A percentile compares a stretch with the other conserved stretches of the same genome.
These are phyloP conservation scores for Rhinoptilus africanus DNA, from an alignment of 2,113 vertebrate species.

Conservation along the genomic window DNA sequence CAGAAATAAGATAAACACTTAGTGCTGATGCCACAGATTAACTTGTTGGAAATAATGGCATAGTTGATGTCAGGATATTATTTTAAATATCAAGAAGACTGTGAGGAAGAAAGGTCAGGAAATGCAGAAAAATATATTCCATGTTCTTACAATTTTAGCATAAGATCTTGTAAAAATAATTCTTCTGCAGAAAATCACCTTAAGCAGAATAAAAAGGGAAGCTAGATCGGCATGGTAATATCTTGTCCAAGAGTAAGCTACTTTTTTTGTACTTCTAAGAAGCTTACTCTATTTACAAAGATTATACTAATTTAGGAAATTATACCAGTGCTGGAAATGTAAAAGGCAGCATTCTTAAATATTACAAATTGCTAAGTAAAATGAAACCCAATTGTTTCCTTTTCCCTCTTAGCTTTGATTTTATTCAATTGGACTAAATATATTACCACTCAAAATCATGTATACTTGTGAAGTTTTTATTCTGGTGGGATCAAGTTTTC, in stretches of 20 bases:
- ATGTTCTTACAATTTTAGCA: neutral
- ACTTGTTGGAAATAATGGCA: constrained; percentile 18
- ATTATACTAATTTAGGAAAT: neutral
- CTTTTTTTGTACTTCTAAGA: neutral
- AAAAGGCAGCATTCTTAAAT: neutral
- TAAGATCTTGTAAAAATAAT: neutral
- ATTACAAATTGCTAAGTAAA: neutral
- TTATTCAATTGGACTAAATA: neutral
- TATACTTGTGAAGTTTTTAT: neutral
- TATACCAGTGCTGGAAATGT: neutral
- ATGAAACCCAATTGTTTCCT: neutral
- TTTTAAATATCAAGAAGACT: constrained; percentile 53
- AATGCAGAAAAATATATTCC: neutral
- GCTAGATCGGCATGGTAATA: neutral
- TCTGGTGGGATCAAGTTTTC: neutral
- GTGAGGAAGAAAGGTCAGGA: constrained; percentile 12
- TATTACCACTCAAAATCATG: neutral
- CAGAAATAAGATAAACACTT: neutral
- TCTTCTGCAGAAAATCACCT: neutral
- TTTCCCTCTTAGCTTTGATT: neutral
- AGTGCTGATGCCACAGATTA: neutral
- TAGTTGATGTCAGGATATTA: constrained; percentile 6
- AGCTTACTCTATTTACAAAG: neutral
- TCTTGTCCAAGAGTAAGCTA: neutral
- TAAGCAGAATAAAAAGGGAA: neutral